Base-by-base conservation (phyloP, 2,888 invertebrate genomes). In the Tetragonula carbonaria region DNA sequence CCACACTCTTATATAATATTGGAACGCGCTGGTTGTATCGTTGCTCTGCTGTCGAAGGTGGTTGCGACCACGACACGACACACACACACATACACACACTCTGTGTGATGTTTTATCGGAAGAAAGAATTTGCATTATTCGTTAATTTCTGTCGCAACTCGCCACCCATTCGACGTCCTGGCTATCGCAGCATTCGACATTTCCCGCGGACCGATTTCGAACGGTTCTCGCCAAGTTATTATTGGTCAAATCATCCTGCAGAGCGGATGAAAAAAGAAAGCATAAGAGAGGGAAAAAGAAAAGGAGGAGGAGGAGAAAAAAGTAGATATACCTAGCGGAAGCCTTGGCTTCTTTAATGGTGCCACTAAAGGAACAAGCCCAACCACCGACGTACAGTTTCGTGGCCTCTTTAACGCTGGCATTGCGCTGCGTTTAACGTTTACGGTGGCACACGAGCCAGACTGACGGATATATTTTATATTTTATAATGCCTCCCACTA, bases 401-500 rank as follows among this genome's bases (percentile, higher is more conserved):
- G 79, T 63, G 70, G 85, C 76, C 81, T 74, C 86, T 84, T 90
- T 86, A 83, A 81, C 83, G 78, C 74, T 57, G 75, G 70, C 78
- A 75, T 88, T 85, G 85, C 85, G 84, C 82, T 78, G 70, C 81
- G 79, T 65, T 86, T 87, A 87, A 87, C 80, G 81, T 88, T 90
- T 88, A 87, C 82, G 86, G 74, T 71, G 68, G 65, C 72, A 63
- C 79, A 65, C 72, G 23, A 77, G 62, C 82, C 84, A 85, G 83
- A 84, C 83, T 74, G 81, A 83, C 79, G 85, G 84, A 85, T 87
- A 45, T 45, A 87, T 89, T 87, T 91, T 90, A 90, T 90, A 90
- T 91, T 91, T 90, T 89, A 87, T 86, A 88, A 87, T 91, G 82
- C 76, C 84, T 21, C 38, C 65, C 77, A 70, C 66, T 82, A 78